phyloP scores from a whole-genome alignment of 2,888 invertebrate species.

The Drosophila algonquin region DNA sequence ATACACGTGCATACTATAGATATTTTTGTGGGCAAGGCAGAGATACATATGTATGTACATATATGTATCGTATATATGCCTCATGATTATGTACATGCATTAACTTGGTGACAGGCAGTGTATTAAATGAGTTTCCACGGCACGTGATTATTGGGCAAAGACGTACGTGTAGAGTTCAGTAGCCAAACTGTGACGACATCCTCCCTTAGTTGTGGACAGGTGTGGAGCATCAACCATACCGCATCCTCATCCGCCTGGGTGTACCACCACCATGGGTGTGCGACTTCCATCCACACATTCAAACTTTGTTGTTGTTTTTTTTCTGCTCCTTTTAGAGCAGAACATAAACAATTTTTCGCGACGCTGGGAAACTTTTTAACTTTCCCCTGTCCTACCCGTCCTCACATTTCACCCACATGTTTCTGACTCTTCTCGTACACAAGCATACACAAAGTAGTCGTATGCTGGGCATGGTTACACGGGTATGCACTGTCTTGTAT shows the following conservation, averaged over 20 bases:
- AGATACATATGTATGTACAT: too few species aligned
- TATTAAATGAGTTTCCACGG: constrained; percentile 51
- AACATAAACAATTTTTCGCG: constrained; percentile 57
- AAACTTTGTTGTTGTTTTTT: constrained; percentile 13
- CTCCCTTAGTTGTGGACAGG: constrained; percentile 21
- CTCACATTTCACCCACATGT: constrained; percentile 20
- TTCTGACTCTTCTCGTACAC: background rate
- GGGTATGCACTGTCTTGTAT: background rate
- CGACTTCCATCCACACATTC: constrained; percentile 30
- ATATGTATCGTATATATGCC: background rate
- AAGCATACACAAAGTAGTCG: too few species aligned
- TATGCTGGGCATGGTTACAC: constrained; percentile 1
- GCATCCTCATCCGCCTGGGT: constrained; percentile 26
- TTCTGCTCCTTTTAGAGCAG: constrained; percentile 26
- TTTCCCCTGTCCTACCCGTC: constrained; percentile 1
- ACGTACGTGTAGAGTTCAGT: constrained; percentile 37
- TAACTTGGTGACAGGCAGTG: constrained; percentile 31
- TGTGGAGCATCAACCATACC: constrained; percentile 20
- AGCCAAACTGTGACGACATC: constrained; percentile 4
- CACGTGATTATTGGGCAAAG: constrained; percentile 54
- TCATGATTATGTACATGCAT: background rate
- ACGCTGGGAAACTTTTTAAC: constrained; percentile 46
- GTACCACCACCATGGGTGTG: constrained; percentile 17
- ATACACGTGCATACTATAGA: background rate
- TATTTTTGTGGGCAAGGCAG: background rate